These are phyloP conservation scores for Labrus mixtus DNA, from an alignment of 2,113 vertebrate species.

Conservation along the genomic window DNA sequence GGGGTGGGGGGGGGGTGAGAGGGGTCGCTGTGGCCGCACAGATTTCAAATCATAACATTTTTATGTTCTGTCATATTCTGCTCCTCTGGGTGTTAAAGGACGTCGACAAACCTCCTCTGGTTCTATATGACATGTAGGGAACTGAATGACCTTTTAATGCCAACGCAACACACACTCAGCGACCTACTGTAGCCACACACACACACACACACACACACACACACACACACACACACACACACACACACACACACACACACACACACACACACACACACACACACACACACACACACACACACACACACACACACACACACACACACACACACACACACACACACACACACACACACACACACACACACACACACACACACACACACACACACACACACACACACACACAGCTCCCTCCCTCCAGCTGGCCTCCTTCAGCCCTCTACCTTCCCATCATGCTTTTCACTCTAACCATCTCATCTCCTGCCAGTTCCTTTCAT, in stretches of 20 bases:
- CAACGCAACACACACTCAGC: slow-evolving; percentile 34
- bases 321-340: background rate
- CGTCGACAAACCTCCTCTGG: slow-evolving; percentile 38
- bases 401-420: too few relatives aligned
- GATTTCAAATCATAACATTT: too few relatives aligned
- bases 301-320: background rate
- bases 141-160: slow-evolving; percentile 60
- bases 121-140: slow-evolving; percentile 43
- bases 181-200: slow-evolving; percentile 32
- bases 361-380: background rate
- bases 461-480: slow-evolving; percentile 6
- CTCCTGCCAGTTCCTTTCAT: background rate
- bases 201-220: background rate
- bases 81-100: slow-evolving; percentile 5
- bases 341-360: background rate
- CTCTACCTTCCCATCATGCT: slow-evolving; percentile 8
- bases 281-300: background rate
- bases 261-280: background rate
- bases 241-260: background rate
- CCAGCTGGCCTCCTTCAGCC: background rate
- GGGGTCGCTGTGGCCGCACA: too few relatives aligned
- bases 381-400: background rate
- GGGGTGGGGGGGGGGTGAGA: too few relatives aligned
- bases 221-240: background rate
- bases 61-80: too few relatives aligned